Evolutionary conservation across 2,888 invertebrate species (phyloP), one percentile per base, ranked within the genome.

Genomic region (Lampropteryx suffumata): DNA sequence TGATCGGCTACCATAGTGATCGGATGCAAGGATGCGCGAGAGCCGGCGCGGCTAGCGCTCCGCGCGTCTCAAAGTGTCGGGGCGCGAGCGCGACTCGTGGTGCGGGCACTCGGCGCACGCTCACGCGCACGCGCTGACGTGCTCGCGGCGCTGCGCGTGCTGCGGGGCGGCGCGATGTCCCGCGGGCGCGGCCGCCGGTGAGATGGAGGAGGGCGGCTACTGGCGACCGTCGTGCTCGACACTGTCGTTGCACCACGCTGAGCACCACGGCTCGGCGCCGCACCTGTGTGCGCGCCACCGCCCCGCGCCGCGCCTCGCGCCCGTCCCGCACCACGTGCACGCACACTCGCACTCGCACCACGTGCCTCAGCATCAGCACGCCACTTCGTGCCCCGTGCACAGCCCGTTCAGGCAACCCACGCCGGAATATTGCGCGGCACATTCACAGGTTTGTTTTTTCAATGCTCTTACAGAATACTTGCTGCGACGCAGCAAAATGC

Each of bases 311-410:
- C 67, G 84, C 75, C 67, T 84, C 76, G 73, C 86, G 29, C 51
- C 87, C 26, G 76, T 89, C 72, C 76, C 87, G 76, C 81, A 52
- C 10, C 51, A 51, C 33, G 30, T n/a, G n/a, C n/a, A n/a, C n/a
- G n/a, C n/a, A n/a, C n/a, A n/a, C n/a, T n/a, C n/a, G n/a, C n/a
- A n/a, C n/a, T n/a, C 42, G 78, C 90, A 81, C 49, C 79, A 76
- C 58, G 59, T 71, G 59, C 80, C 76, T 67, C 86, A 71, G 72
- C 84, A 78, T 85, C 79, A 79, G 56, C 84, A 83, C 65, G 67
- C 78, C 84, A 46, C 71, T 73, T 91, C 93, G 71, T 95, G 95
- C 71, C 95, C 95, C 36, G 94, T 95, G 71, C 95, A 95, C 85
- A 94, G 94, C 71, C 94, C 95, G 17, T 94, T 94, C 79, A 88